Evolutionary conservation across 1,140 invertebrate species (phyloP), one percentile per base, ranked within the genome.

Genomic region (Octopus sinensis): DNA sequence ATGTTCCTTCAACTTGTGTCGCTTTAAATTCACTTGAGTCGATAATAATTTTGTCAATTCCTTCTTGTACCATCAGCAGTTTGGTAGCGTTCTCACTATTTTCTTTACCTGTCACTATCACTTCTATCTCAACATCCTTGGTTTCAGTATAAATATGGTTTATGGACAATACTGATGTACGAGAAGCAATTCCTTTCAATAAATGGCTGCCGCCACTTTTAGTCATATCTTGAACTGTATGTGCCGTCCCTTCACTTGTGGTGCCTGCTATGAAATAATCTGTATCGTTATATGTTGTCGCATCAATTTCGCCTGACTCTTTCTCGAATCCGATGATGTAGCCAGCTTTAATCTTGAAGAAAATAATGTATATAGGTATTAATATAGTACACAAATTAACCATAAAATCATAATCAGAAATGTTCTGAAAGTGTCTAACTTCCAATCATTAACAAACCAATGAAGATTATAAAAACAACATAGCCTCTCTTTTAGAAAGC

Each of bases 41-140:
- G 3, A 85, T 83, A n/a, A 82, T 77, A 23, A 84, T 83, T 10
- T 53, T 78, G 71, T 87, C 84, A 23, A 88, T 85, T 1, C 87
- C 87, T 73, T 86, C 84, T 6, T 85, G 75, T 5, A 87, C 84
- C 4, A 80, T 68, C 4, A 86, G 79, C 9, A 51, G 80, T 51
- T 82, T 84, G 3, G 80, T 56, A 7, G 81, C 75, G n/a, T 4
- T 53, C 6, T 54, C 53, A 2, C 75, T 23, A 17, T 30, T 77
- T 77, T 30, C 6, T 30, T 77, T 77, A 6, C 52, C 52, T 1
- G 5, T 77, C 7, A 77, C 76, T 43, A 6, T 17, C 23, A 53
- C 17, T 6, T 43, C 4, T 51, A 77, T 51, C 17, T 43, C 52
- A 6, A 23, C 52, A 13, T 4, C 30, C 5, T 51, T 51, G 43